phyloP scores from a whole-genome alignment of 2,797 vertebrate species.

The Sandelia bainsii region DNA sequence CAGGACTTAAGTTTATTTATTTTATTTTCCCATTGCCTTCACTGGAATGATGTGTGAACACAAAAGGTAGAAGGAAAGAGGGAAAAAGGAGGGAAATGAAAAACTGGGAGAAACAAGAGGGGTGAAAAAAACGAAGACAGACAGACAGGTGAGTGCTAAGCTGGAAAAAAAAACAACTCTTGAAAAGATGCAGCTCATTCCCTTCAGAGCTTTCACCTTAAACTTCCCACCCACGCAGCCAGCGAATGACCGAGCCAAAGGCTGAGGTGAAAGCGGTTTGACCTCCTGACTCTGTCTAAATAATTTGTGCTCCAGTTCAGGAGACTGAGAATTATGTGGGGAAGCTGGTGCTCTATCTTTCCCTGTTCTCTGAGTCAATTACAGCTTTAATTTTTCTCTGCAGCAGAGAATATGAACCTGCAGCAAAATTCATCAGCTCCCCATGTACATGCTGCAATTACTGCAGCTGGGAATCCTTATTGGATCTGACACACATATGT shows the following conservation, averaged over 20 bases:
- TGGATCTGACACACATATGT: slow-evolving; percentile 62
- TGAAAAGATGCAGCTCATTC: not conserved
- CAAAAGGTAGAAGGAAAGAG: slow-evolving; percentile 11
- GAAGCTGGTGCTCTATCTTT: slow-evolving; percentile 9
- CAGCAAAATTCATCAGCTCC: slow-evolving; percentile 50
- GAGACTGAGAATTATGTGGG: slow-evolving; percentile 33
- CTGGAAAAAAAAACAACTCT: not conserved
- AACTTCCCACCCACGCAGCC: slow-evolving; percentile 44
- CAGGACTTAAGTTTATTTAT: slow-evolving; percentile 63
- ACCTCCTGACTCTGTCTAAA: slow-evolving; percentile 36
- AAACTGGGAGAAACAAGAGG: slow-evolving; percentile 30
- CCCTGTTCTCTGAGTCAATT: slow-evolving; percentile 26
- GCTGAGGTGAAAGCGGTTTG: slow-evolving; percentile 27
- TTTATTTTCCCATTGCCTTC: slow-evolving; percentile 35
- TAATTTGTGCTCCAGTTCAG: slow-evolving; percentile 27
- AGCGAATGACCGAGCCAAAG: slow-evolving; percentile 32
- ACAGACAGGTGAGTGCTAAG: not conserved
- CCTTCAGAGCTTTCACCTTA: not conserved
- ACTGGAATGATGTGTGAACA: slow-evolving; percentile 47
- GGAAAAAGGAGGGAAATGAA: slow-evolving; percentile 24
- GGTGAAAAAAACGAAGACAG: not conserved
- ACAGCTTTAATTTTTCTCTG: slow-evolving; percentile 39
- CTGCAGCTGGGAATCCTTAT: slow-evolving; percentile 59
- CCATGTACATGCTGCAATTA: slow-evolving; percentile 50
- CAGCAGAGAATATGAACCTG: slow-evolving; percentile 35